Evolutionary conservation across 2,113 vertebrate species (phyloP), one percentile per base, ranked within the genome.

Genomic region (Polyodon spathula): DNA sequence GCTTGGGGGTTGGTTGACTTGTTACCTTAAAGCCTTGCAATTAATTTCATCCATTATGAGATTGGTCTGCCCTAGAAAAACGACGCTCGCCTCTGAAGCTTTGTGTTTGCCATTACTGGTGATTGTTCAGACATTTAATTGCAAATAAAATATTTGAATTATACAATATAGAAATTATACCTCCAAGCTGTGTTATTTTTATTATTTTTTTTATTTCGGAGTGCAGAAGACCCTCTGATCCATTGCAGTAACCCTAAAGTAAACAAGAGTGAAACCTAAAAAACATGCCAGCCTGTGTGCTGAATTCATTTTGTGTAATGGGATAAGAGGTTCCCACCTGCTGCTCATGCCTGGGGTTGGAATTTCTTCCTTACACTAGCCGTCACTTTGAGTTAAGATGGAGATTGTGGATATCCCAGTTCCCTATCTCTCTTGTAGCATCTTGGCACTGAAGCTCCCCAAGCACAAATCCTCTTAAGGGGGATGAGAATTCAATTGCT

Each of bases 281-380:
- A 50, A 50, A 50, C 48, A 50, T 11, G 48, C 48, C 48, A 5
- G 40, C 40, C 52, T 67, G n/a, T 72, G 12, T 66, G 65, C 66
- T 67, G 62, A 41, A 55, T 67, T 2, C 1, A 16, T 66, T 66
- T 71, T 65, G 60, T 66, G 73, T 82, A 82, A 78, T 58, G 63
- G 66, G 79, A 82, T 86, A 71, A 56, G 40, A 76, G 67, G 78
- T 84, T 84, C 73, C 74, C 81, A 86, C 80, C 83, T 74, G 70
- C 70, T 81, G 68, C 71, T 78, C 60, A 73, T 70, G 67, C 77
- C 74, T 1, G 0, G 0, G 4, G 17, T 68, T 74, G 58, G 56
- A 73, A 74, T 67, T 67, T 74, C 66, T 61, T 17, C 63, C 62
- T 65, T 72, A 73, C 17, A 41, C 60, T 55, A 48, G 59, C 60